Evolutionary conservation across 2,797 vertebrate species (phyloP).

Genomic region (Percopsis omiscomaycus): DNA sequence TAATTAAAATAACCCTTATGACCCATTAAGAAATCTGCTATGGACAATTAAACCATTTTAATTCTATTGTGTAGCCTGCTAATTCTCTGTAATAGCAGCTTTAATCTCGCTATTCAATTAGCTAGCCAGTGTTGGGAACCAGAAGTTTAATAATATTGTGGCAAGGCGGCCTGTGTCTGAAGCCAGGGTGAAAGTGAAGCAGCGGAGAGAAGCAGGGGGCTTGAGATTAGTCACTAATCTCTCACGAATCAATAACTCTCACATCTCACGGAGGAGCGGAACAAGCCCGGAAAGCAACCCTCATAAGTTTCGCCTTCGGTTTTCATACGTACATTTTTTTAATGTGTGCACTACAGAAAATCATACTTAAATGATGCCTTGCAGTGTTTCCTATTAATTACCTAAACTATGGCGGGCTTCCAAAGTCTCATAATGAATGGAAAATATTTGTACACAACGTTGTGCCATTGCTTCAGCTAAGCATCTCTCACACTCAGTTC

Average conservation of each 20-base stretch:
- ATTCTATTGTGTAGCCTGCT: conserved; percentile 5
- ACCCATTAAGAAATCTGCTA: conserved; percentile 11
- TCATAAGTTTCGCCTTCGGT: neutral
- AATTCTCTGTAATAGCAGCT: conserved; percentile 11
- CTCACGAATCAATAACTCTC: conserved; percentile 10
- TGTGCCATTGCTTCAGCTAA: no score
- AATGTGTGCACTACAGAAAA: no score
- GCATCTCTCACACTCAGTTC: no score
- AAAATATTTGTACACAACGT: no score
- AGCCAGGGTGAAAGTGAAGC: conserved; percentile 1
- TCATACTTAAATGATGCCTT: no score
- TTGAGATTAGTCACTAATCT: conserved; percentile 5
- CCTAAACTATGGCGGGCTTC: no score
- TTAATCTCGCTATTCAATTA: conserved; percentile 11
- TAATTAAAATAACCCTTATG: conserved; percentile 5
- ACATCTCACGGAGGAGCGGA: conserved; percentile 11
- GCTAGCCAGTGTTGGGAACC: neutral
- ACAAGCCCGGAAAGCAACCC: neutral
- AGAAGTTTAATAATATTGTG: conserved; percentile 9
- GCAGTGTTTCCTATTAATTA: no score
- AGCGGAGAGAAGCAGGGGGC: neutral
- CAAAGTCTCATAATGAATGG: no score
- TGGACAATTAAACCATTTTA: conserved; percentile 18
- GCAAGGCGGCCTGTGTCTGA: neutral
- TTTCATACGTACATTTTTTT: neutral